Conservation (phyloP, 2,888 invertebrate species). For the Hylaea fasciaria region DNA sequence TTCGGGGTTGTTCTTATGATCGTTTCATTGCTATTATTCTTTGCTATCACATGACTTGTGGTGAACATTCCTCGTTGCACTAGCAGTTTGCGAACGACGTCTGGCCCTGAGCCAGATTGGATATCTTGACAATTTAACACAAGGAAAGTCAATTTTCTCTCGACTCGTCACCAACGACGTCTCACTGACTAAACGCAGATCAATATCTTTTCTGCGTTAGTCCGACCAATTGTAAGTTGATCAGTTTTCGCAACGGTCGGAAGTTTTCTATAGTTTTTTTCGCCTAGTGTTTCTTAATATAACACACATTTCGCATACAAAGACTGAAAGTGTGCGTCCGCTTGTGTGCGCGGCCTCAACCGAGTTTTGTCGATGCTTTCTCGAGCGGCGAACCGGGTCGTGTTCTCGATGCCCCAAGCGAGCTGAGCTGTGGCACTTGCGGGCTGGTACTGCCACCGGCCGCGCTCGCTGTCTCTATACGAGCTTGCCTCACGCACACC, state of each 20-base stretch:
- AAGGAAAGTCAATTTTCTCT: constrained; percentile 31
- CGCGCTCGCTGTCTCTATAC: constrained; percentile 47
- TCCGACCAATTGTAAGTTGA: constrained; percentile 14
- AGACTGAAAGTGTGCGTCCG: constrained; percentile 78
- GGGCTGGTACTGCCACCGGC: constrained; percentile 40
- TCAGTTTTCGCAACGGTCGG: constrained; percentile 49
- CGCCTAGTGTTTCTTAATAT: constrained; percentile 58
- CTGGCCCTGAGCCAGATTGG: constrained; percentile 37
- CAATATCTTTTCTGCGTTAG: constrained; percentile 16
- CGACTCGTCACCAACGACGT: constrained; percentile 9
- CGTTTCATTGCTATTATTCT: constrained; percentile 1
- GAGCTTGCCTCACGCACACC: constrained; percentile 60
- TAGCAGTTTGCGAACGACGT: constrained; percentile 26
- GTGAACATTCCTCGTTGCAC: constrained; percentile 23
- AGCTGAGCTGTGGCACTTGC: constrained; percentile 59
- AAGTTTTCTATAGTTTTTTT: constrained; percentile 54
- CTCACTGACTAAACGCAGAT: constrained; percentile 20
- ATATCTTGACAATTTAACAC: constrained; percentile 30
- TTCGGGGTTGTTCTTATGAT: background rate
- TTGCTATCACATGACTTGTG: constrained; percentile 20
- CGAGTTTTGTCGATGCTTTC: constrained; percentile 85
- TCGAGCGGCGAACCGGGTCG: constrained; percentile 83
- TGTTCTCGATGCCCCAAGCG: constrained; percentile 78
- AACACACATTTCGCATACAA: constrained; percentile 63
- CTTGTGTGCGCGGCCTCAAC: constrained; percentile 81